Base-by-base conservation (phyloP, 2,888 invertebrate genomes). In the Heteropelma amictum region DNA sequence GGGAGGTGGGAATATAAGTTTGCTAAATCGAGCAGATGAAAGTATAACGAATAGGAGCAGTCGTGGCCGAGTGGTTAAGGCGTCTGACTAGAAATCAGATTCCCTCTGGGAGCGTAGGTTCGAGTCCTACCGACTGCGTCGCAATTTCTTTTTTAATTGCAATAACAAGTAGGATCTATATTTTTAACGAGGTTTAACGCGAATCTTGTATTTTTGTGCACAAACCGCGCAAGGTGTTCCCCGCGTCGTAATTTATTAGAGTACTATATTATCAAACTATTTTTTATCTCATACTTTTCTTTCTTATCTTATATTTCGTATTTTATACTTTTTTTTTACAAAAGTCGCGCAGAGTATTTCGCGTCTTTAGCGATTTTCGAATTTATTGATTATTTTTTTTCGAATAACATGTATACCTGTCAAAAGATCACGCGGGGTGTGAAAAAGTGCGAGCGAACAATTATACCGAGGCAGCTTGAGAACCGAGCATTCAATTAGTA, bases 41-140 rank as follows among this genome's bases (percentile, higher is more conserved):
- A 72, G 58, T 30, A 56, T 40, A 82, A 80, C 89, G 33, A 26
- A 21, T 8, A 33, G 45, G n/a, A 26, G 73, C 73, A 73, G 73
- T 73, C 73, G 93, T 94, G 94, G 94, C 94, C 94, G 94, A 94
- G 94, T 93, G 94, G 94, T 94, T 94, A 94, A 94, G 94, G 94
- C 94, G 94, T 94, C 94, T 94, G 94, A 94, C 94, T 94, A 93
- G 94, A 94, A 94, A 94, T 94, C 94, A 94, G 94, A 94, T 94
- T 94, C 94, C 94, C 94, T 94, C 94, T 94, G 94, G 94, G 94
- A 94, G 94, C 94, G 94, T 94, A 94, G 94, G 94, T 95, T 95
- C 94, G 94, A 94, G 93, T 94, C 94, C 94, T 94, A 94, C 94
- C 93, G 94, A 93, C 94, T 94, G 94, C 94, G 94, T n/a, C n/a